Evolutionary conservation across 2,888 invertebrate genomes (phyloP).

Genomic region (Steinernema scapterisci): DNA sequence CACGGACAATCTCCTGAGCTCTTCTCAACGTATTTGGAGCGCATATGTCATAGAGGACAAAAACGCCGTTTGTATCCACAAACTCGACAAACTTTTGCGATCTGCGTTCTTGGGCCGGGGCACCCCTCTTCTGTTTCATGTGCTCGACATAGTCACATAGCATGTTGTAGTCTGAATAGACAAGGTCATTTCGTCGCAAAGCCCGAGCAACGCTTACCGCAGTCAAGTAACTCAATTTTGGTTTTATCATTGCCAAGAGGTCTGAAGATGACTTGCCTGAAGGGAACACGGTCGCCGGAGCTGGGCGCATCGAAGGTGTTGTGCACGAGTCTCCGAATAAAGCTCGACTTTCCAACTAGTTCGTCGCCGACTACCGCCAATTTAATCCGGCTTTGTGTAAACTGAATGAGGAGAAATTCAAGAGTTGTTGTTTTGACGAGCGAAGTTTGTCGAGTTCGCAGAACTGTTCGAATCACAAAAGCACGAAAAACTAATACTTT

Average conservation of each 20-base stretch:
- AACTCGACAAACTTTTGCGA: background rate
- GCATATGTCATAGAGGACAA: constrained; percentile 13
- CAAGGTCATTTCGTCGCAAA: background rate
- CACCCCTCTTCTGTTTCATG: background rate
- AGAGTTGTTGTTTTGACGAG: no score
- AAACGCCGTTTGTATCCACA: constrained; percentile 6
- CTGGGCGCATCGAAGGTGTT: constrained; percentile 12
- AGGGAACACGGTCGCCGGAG: background rate
- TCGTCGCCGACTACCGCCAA: constrained; percentile 13
- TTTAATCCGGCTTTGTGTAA: constrained; percentile 18
- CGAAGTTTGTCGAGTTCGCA: no score
- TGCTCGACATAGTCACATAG: constrained; percentile 2
- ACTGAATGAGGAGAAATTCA: background rate
- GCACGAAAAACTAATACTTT: no score
- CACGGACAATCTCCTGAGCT: constrained; percentile 17
- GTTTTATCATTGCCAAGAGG: constrained; percentile 16
- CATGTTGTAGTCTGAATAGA: background rate
- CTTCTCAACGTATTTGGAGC: constrained; percentile 8
- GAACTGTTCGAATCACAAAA: no score
- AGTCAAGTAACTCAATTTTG: constrained; percentile 18
- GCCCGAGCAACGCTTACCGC: background rate
- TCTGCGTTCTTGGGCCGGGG: background rate
- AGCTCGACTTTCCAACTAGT: constrained; percentile 17
- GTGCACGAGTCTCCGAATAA: constrained; percentile 19
- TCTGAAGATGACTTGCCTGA: constrained; percentile 24